Evolutionary conservation across 1,140 invertebrate genomes (phyloP).

Genomic region (Apis dorsata): DNA sequence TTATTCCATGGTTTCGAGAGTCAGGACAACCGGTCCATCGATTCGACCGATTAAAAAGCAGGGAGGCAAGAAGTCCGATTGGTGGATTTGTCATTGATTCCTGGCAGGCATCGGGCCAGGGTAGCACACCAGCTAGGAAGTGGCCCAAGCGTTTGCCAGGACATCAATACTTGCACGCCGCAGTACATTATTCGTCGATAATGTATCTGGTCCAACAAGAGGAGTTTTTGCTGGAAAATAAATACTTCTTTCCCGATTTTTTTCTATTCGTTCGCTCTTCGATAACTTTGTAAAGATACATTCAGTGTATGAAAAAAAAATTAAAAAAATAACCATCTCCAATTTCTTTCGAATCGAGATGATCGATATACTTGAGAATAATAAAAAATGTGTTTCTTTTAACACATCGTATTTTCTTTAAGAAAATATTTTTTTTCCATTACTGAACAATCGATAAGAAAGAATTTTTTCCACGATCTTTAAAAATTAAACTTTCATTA

Average conservation of each 20-base stretch:
- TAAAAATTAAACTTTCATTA: too few species aligned
- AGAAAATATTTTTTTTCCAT: too few species aligned
- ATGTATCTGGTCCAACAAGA: constrained; percentile 5
- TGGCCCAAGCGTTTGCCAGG: constrained; percentile 66
- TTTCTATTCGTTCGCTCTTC: neutral
- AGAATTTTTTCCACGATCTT: too few species aligned
- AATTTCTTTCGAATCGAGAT: too few species aligned
- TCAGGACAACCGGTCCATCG: constrained; percentile 29
- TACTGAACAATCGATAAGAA: too few species aligned
- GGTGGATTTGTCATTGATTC: constrained; percentile 76
- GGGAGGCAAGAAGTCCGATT: constrained; percentile 13
- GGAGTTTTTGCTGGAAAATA: neutral
- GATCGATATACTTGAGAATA: too few species aligned
- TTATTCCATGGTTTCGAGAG: neutral
- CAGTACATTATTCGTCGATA: constrained; percentile 52
- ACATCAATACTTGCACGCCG: constrained; percentile 73
- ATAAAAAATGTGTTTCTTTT: too few species aligned
- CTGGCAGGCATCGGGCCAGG: constrained; percentile 66
- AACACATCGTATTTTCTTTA: too few species aligned
- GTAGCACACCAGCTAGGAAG: constrained; percentile 72
- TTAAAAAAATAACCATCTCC: too few species aligned
- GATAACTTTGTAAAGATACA: too few species aligned
- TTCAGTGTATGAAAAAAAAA: too few species aligned
- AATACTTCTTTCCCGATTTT: neutral
- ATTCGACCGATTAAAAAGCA: constrained; percentile 55